A percentile compares a stretch with the other conserved stretches of the same genome.
Conservation (phyloP, 2,113 vertebrate species). For the Perca schrenkii region DNA sequence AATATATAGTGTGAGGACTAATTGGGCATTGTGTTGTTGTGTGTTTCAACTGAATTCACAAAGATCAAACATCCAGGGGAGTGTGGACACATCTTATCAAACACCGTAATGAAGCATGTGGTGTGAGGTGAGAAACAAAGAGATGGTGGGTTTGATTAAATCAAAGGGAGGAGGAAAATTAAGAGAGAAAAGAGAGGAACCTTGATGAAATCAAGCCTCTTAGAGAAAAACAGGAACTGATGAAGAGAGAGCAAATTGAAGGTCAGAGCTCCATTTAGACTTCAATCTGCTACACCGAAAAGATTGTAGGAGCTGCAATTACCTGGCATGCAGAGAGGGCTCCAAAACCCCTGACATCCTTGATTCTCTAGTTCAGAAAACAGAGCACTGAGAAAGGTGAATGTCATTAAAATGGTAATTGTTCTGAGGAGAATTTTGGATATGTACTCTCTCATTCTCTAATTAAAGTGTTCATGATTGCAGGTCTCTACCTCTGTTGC, state of each 20-base stretch:
- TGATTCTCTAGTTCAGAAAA: constrained; percentile 34
- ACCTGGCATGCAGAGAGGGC: constrained; percentile 27
- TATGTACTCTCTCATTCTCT: constrained; percentile 11
- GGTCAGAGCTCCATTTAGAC: constrained; percentile 64
- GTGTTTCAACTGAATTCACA: constrained; percentile 5
- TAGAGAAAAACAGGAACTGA: constrained; percentile 52
- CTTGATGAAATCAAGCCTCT: constrained; percentile 58
- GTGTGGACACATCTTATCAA: not conserved
- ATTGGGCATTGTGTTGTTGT: not conserved
- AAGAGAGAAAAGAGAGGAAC: constrained; percentile 11
- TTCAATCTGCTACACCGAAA: constrained; percentile 45
- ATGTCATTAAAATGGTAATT: constrained; percentile 33
- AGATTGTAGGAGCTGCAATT: constrained; percentile 42
- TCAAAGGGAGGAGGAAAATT: constrained; percentile 40
- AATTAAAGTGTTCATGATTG: constrained; percentile 28
- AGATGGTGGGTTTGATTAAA: constrained; percentile 54
- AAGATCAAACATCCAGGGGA: constrained; percentile 11
- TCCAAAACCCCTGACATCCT: constrained; percentile 32
- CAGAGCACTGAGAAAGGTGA: not conserved
- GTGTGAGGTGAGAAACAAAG: constrained; percentile 29
- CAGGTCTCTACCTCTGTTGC: not conserved
- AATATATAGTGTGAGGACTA: not conserved
- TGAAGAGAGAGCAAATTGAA: constrained; percentile 64
- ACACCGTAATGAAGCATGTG: constrained; percentile 7
- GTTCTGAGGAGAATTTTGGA: constrained; percentile 18